Percentiles rank a stretch among this genome's conserved stretches.
These are phyloP conservation scores for Pseudomyrmex concolor DNA, from an alignment of 1,140 invertebrate species.

Conservation along the genomic window DNA sequence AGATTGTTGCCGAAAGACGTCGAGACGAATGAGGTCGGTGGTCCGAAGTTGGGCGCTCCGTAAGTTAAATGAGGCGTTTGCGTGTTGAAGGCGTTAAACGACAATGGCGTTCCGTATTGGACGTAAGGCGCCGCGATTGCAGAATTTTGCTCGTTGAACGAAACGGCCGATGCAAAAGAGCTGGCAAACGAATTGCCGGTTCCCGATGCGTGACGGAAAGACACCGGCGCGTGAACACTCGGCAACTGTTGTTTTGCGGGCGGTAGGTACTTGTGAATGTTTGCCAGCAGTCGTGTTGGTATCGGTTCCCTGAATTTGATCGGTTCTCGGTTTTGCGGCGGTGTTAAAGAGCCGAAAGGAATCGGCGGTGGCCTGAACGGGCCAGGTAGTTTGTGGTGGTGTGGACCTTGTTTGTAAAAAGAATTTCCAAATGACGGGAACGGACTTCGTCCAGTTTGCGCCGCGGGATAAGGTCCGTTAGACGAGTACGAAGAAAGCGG, in stretches of 20 bases:
- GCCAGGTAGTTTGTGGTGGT: constrained; percentile 82
- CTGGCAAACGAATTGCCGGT: constrained; percentile 41
- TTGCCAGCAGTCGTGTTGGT: constrained; percentile 86
- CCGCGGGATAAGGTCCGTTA: constrained; percentile 84
- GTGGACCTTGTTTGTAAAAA: constrained; percentile 55
- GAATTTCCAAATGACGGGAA: constrained; percentile 71
- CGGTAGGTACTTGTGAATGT: constrained; percentile 85
- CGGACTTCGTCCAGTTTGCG: constrained; percentile 85
- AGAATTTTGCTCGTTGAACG: constrained; percentile 62
- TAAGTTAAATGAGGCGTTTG: constrained; percentile 80
- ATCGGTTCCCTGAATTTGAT: constrained; percentile 89
- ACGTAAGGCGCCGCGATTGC: constrained; percentile 80
- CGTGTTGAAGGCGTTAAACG: constrained; percentile 81
- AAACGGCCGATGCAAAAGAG: constrained; percentile 57
- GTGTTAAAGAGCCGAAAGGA: constrained; percentile 77
- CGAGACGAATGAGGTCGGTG: constrained; percentile 73
- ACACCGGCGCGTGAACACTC: constrained; percentile 66
- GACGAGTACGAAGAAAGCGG: constrained; percentile 84
- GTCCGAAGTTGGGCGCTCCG: constrained; percentile 82
- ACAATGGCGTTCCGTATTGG: constrained; percentile 81
- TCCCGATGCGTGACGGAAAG: constrained; percentile 70
- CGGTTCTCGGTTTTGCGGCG: constrained; percentile 81
- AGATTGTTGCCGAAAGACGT: constrained; percentile 75
- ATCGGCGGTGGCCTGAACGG: constrained; percentile 85
- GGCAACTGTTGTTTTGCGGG: constrained; percentile 80